Conservation (phyloP, 2,888 invertebrate genomes). For the Kuschelorhynchus macadamiae region DNA sequence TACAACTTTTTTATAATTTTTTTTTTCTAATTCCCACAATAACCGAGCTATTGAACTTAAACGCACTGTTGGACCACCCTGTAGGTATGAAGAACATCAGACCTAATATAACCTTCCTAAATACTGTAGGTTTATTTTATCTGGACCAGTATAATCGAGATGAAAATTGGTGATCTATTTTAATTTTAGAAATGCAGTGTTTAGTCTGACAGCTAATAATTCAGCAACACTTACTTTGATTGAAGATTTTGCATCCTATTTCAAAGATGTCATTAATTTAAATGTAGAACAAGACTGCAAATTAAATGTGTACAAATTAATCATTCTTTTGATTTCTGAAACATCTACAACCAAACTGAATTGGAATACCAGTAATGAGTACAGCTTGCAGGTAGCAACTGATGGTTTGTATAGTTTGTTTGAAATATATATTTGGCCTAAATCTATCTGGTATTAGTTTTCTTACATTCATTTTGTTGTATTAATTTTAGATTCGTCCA, state of each 20-base stretch:
- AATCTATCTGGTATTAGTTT: no score
- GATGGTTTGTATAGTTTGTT: constrained; percentile 38
- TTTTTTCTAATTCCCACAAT: no score
- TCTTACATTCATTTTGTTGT: no score
- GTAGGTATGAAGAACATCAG: no score
- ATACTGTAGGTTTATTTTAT: no score
- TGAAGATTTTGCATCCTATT: constrained; percentile 16
- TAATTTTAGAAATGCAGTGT: constrained; percentile 30
- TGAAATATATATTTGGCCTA: constrained; percentile 5
- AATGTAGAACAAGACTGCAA: constrained; percentile 52
- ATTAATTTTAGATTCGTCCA: constrained; percentile 68
- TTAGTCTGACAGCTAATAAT: constrained; percentile 12
- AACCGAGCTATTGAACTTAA: no score
- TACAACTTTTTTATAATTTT: no score
- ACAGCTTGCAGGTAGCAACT: constrained; percentile 71
- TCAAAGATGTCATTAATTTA: constrained; percentile 16
- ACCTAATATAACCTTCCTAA: no score
- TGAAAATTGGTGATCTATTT: no score
- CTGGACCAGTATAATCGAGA: no score
- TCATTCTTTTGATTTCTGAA: constrained; percentile 73
- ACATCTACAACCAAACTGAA: constrained; percentile 71
- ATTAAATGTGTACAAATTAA: constrained; percentile 70
- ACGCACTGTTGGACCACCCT: no score
- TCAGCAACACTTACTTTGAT: constrained; percentile 11
- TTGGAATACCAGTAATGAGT: constrained; percentile 81